Evolutionary conservation across 2,888 invertebrate genomes (phyloP).

Genomic region (Erebia palarica): DNA sequence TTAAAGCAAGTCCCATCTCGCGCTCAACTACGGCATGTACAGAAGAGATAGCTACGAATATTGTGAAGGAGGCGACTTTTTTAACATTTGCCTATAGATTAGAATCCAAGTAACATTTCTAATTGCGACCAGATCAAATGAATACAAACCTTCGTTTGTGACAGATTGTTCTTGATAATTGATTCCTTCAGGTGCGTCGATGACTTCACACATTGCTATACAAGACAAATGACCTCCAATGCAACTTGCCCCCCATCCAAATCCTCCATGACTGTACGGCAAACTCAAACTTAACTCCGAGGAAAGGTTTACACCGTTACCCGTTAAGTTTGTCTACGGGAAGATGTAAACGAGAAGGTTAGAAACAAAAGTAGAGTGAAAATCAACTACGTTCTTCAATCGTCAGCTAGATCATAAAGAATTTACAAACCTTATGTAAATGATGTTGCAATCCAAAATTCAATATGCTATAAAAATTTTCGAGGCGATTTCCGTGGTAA

Average conservation of each 20-base stretch:
- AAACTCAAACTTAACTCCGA: conserved; percentile 88
- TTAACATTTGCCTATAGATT: no score
- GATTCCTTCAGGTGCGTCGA: conserved; percentile 86
- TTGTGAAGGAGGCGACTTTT: no score
- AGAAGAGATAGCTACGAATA: no score
- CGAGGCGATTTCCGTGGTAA: conserved; percentile 91
- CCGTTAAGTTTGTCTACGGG: conserved; percentile 84
- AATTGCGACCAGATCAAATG: background rate
- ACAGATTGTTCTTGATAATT: conserved; percentile 74
- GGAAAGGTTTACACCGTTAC: conserved; percentile 89
- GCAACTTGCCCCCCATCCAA: conserved; percentile 88
- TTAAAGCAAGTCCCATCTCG: no score
- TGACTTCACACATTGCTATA: conserved; percentile 90
- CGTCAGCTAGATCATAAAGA: background rate
- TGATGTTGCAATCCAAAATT: conserved; percentile 90
- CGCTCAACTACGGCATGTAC: no score
- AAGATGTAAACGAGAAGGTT: conserved; percentile 28
- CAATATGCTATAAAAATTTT: conserved; percentile 91
- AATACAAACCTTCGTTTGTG: conserved; percentile 60
- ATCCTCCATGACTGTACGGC: conserved; percentile 87
- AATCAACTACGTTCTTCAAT: background rate
- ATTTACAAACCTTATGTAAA: conserved; percentile 81
- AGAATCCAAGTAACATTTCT: background rate
- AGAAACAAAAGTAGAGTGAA: background rate
- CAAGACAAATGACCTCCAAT: conserved; percentile 90